Evolutionary conservation across 2,113 vertebrate genomes (phyloP), one percentile per base, ranked within the genome.

Genomic region (Cervus canadensis): DNA sequence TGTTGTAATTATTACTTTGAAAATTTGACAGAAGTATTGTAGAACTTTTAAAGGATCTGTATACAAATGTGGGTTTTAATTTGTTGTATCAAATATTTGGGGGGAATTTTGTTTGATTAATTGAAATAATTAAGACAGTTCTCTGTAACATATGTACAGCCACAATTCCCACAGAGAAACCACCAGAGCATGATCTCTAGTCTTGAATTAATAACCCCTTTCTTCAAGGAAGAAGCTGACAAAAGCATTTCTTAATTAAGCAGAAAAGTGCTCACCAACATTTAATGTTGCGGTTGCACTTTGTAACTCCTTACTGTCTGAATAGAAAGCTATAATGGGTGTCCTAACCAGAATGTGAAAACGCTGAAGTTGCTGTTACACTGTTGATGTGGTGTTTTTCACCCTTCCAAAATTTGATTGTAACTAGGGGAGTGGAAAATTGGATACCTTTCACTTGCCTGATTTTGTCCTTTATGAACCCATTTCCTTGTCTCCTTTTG

Each of bases 341-440:
- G 4, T 74, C 93, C 59, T 83, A 40, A 26, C 93, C 84, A 82
- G 91, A 79, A 62, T 50, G 79, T 26, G 87, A 97, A 98, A 97
- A 85, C 0, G 86, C 97, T 92, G 79, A 98, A 89, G 97, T 97
- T 45, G 83, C 48, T 62, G 36, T 87, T 96, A 30, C 25, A 56
- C 91, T 94, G 93, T 97, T 67, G 88, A 94, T 81, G 62, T 23
- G 93, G 14, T 94, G n/a, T 40, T 96, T 87, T 89, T 92, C n/a
- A 36, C 52, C 52, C 71, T 92, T 87, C 74, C 54, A 87, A 93
- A 92, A 94, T 97, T 92, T 82, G 79, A 84, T 86, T 91, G 92
- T 95, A 96, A 92, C 95, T 93, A 92, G 92, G 54, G 54, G 48
- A 98, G 97, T 96, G 92, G 98, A 97, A 98, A 98, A 98, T 98